A percentile compares a stretch with the other conserved stretches of the same genome.
Evolutionary conservation across 2,113 vertebrate genomes (phyloP).

Genomic region (Dipodomys merriami): DNA sequence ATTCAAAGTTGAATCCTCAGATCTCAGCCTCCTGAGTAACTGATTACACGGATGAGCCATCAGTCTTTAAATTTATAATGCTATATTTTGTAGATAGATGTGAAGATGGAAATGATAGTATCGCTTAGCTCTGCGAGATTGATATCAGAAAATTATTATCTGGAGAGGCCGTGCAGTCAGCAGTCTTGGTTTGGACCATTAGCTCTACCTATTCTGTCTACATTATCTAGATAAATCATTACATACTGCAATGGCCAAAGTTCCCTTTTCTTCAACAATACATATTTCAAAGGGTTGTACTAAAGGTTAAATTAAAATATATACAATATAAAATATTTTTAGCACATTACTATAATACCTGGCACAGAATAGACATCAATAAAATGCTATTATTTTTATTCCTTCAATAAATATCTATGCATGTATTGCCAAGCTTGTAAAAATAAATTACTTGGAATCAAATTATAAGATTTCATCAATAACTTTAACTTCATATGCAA

Average conservation of each 20-base stretch:
- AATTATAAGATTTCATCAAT: conserved; percentile 74
- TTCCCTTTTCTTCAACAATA: conserved; percentile 45
- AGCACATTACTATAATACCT: conserved; percentile 33
- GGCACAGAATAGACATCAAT: conserved; percentile 51
- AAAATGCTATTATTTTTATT: conserved; percentile 68
- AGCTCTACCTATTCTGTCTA: background rate
- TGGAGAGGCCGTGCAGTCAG: background rate
- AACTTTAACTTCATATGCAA: conserved; percentile 46
- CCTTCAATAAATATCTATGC: conserved; percentile 68
- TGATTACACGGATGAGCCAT: too few relatives aligned
- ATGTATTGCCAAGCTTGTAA: conserved; percentile 68
- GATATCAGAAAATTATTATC: background rate
- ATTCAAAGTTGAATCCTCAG: too few relatives aligned
- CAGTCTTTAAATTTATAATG: background rate
- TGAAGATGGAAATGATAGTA: background rate
- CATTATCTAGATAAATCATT: background rate
- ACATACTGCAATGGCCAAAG: background rate
- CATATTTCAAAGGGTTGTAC: conserved; percentile 29
- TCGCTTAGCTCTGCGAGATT: background rate
- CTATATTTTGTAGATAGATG: conserved; percentile 33
- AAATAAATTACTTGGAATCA: conserved; percentile 73
- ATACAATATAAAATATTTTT: background rate
- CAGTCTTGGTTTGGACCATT: background rate
- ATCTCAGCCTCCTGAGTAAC: too few relatives aligned
- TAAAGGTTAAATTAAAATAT: conserved; percentile 54